Evolutionary conservation across 2,888 invertebrate species (phyloP).

Genomic region (Autographa pulchrina): DNA sequence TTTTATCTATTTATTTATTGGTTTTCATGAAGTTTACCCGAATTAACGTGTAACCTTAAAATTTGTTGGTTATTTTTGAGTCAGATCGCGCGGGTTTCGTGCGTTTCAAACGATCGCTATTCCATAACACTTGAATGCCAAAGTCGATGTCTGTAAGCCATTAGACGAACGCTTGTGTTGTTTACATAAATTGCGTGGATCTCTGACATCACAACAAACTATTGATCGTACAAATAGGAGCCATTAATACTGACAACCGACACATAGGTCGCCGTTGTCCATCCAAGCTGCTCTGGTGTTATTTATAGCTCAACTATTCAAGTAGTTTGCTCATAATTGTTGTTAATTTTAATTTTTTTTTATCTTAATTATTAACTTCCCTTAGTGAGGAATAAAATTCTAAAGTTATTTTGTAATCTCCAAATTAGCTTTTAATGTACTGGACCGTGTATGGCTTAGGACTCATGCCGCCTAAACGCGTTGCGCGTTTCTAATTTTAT

Average conservation of each 20-base stretch:
- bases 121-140: constrained; percentile 85
- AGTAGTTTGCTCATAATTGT: constrained; percentile 88
- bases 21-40: constrained; percentile 87
- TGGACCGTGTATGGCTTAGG: constrained; percentile 72
- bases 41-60: constrained; percentile 75
- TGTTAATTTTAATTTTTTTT: constrained; percentile 83
- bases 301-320: constrained; percentile 88
- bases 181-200: constrained; percentile 77
- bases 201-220: constrained; percentile 86
- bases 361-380: constrained; percentile 73
- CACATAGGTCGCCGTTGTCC: constrained; percentile 71
- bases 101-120: constrained; percentile 55
- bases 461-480: constrained; percentile 73
- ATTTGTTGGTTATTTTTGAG: constrained; percentile 69
- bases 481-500: constrained; percentile 56
- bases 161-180: constrained; percentile 79
- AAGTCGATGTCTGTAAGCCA: constrained; percentile 87
- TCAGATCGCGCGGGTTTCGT: constrained; percentile 53
- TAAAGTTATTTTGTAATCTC: constrained; percentile 80
- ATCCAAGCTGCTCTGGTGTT: constrained; percentile 88
- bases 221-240: constrained; percentile 87
- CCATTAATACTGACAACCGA: constrained; percentile 77
- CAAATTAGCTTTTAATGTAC: constrained; percentile 80
- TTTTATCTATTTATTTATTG: constrained; percentile 86
- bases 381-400: constrained; percentile 79